Percentiles rank a stretch among this genome's conserved stretches.
Conservation (phyloP, 1,140 invertebrate species). For the Ladona fulva region DNA sequence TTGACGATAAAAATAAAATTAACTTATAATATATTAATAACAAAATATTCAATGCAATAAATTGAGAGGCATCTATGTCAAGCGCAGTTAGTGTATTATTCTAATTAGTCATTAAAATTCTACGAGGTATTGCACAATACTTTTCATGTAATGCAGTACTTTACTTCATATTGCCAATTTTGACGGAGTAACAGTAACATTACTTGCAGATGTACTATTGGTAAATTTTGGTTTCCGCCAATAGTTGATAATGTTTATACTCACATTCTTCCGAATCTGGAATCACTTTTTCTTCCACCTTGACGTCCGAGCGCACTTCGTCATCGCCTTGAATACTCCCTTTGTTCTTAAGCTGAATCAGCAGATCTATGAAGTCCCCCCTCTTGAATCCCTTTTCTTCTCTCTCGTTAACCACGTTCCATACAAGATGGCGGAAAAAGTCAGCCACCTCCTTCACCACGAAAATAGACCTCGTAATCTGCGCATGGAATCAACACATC, state of each 20-base stretch:
- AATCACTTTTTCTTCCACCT: slow-evolving; percentile 24
- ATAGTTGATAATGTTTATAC: neutral
- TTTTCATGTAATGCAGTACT: neutral
- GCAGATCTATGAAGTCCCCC: slow-evolving; percentile 45
- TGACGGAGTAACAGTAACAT: neutral
- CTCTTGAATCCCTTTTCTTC: slow-evolving; percentile 39
- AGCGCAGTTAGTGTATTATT: no score
- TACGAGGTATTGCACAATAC: neutral
- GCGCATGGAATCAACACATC: no score
- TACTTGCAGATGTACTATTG: neutral
- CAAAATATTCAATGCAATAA: no score
- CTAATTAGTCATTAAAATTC: no score
- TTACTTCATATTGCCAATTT: neutral
- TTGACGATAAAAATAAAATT: no score
- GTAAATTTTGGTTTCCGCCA: no score
- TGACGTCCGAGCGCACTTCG: slow-evolving; percentile 27
- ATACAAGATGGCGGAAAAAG: slow-evolving; percentile 42
- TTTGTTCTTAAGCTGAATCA: slow-evolving; percentile 45
- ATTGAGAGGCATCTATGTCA: no score
- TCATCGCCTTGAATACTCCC: slow-evolving; percentile 37
- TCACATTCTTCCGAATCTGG: neutral
- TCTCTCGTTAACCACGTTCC: slow-evolving; percentile 42
- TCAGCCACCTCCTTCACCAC: slow-evolving; percentile 31
- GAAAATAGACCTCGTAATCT: slow-evolving; percentile 12
- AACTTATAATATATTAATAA: no score